Evolutionary conservation across 2,797 vertebrate genomes (phyloP).

Genomic region (Borostomias antarcticus): DNA sequence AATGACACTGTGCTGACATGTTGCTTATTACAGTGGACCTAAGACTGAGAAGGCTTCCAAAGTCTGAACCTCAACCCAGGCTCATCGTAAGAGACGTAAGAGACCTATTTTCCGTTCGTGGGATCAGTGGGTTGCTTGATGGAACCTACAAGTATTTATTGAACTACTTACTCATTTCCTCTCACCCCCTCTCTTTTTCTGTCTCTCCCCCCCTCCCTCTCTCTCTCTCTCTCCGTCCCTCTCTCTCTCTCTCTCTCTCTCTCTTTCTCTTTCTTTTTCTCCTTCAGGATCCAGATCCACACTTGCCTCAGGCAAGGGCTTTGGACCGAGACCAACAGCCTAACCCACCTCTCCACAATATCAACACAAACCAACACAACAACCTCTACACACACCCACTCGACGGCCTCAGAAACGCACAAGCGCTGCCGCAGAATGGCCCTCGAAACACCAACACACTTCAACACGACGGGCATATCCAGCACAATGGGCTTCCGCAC

Average conservation of each 20-base stretch:
- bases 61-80: conserved; percentile 52
- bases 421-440: conserved; percentile 37
- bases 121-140: too few species aligned
- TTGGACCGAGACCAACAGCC: conserved; percentile 40
- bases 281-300: conserved; percentile 57
- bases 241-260: neutral
- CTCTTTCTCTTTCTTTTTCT: conserved; percentile 7
- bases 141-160: too few species aligned
- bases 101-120: neutral
- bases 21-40: conserved; percentile 50
- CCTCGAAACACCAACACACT: conserved; percentile 33
- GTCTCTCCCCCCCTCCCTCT: conserved; percentile 13
- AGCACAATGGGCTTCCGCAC: conserved; percentile 44
- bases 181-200: conserved; percentile 4
- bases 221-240: conserved; percentile 35
- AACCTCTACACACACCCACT: conserved; percentile 32
- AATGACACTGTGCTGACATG: conserved; percentile 13
- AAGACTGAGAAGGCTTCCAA: conserved; percentile 50
- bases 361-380: conserved; percentile 16
- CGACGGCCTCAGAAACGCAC: conserved; percentile 30
- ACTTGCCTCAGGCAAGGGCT: conserved; percentile 44
- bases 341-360: conserved; percentile 52
- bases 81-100: conserved; percentile 65
- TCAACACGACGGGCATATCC: conserved; percentile 45
- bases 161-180: conserved; percentile 34